Base-by-base conservation (phyloP, 2,888 invertebrate genomes). In the Habroteleia sp. region DNA sequence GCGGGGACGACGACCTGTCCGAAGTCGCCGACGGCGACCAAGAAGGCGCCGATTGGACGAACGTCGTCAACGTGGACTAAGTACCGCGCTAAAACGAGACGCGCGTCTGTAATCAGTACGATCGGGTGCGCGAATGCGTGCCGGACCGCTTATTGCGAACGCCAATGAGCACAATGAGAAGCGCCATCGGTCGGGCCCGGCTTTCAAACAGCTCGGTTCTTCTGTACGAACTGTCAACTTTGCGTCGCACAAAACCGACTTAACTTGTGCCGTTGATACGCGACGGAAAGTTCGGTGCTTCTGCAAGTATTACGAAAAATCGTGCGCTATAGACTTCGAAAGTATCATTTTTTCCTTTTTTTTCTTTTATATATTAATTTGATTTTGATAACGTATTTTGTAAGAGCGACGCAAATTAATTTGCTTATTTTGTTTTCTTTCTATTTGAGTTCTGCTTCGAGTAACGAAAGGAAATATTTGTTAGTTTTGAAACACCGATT, bases 1-100 rank as follows among this genome's bases (percentile, higher is more conserved):
- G 79, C 58, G 54, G 16, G 0, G 74, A 74, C 17, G 71, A 71
- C 25, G 66, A 74, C 11, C 27, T 76, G 16, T 74, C 66, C 11
- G 72, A 74, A 33, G 54, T 74, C 52, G 66, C 58, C 29, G 71
- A 74, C 2, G 66, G 62, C 41, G 71, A 66, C 4, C 60, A 23
- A 44, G 46, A 54, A 42, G 56, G 48, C 44, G 52, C 44, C 29
- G 77, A 42, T 58, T 71, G 71, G 77, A 77, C 58, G 37, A 63
- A 13, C 46, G 20, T 52, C 44, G 48, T 17, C 48, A 74, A 31
- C 13, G 29, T 29, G 71, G 74, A 74, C 23, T 54, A 69, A 5
- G 20, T 74, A 6, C 58, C 42, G 39, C 69, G 58, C 16, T 74
- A 74, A 54, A 48, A 10, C 3, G 17, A 11, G 17, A 5, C 20